Evolutionary conservation across 1,140 invertebrate species (phyloP), one percentile per base, ranked within the genome.

Genomic region (Solenopsis fugax): DNA sequence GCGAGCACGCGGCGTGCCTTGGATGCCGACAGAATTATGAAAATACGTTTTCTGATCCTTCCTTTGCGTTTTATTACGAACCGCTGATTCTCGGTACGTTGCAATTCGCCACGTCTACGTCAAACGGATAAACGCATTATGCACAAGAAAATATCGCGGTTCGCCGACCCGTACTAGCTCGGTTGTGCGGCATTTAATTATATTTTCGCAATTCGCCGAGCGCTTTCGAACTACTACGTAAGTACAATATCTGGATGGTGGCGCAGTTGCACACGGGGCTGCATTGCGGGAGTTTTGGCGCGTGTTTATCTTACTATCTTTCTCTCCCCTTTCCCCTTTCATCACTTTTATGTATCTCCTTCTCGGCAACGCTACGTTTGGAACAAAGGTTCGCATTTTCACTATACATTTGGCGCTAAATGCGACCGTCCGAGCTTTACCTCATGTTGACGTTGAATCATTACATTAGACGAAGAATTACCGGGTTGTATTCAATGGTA

Each of bases 41-140:
- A 84, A 84, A 84, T 84, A 75, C 80, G 80, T 62, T 84, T 84
- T 84, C 80, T 73, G 80, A 84, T 84, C 69, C 80, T 75, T 60
- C 54, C 62, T 60, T 73, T 73, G 56, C 54, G 54, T 75, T 84
- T 84, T 75, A 84, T 84, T 16, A 75, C 69, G 69, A 84, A 24
- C 54, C 80, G 80, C n/a, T 84, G 80, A 73, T 84, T 84, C 80
- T 62, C 69, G 41, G 54, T 45, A 72, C 69, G 54, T 60, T 84
- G n/a, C 78, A 56, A 81, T 81, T 52, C 54, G 67, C 80, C 80
- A 60, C 54, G 41, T 73, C 69, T 75, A 75, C 29, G 80, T 84
- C 41, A 75, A 84, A 84, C 69, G 80, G 69, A 12, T 73, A 60
- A 84, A 50, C 41, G 24, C 65, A 56, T 72, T 81, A 45, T 34